These are phyloP conservation scores for Dorcus parallelipipedus DNA, from an alignment of 2,888 invertebrate genomes.

Conservation along the genomic window DNA sequence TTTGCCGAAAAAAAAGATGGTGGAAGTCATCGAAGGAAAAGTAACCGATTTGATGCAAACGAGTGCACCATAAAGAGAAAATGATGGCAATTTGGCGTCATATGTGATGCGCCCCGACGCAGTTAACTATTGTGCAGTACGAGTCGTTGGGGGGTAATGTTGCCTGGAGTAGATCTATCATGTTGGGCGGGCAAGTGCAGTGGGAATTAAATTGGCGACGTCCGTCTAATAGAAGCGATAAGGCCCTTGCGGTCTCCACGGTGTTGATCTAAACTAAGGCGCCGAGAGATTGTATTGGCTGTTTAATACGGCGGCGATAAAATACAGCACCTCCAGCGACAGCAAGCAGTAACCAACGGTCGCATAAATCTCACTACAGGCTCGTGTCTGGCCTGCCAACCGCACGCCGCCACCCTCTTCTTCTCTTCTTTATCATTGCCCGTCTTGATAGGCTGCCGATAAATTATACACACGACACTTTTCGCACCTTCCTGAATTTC, in stretches of 20 bases:
- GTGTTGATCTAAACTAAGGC: slow-evolving; percentile 30
- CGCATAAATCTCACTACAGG: slow-evolving; percentile 43
- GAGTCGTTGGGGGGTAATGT: background rate
- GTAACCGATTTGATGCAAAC: too few relatives aligned
- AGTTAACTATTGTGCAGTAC: too few relatives aligned
- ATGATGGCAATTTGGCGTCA: too few relatives aligned
- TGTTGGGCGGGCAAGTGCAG: slow-evolving; percentile 11
- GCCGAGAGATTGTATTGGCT: slow-evolving; percentile 39
- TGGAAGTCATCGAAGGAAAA: too few relatives aligned
- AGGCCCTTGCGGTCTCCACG: slow-evolving; percentile 11
- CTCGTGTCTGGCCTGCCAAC: slow-evolving; percentile 45
- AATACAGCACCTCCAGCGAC: slow-evolving; percentile 42
- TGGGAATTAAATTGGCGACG: slow-evolving; percentile 19
- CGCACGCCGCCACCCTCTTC: slow-evolving; percentile 35
- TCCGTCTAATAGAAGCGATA: slow-evolving; percentile 18
- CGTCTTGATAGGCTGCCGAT: slow-evolving; percentile 43
- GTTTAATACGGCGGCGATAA: slow-evolving; percentile 42
- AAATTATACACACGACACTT: slow-evolving; percentile 40
- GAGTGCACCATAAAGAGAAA: too few relatives aligned
- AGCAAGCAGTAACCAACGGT: slow-evolving; percentile 40
- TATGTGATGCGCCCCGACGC: too few relatives aligned
- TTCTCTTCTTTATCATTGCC: slow-evolving; percentile 42
- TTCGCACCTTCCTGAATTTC: slow-evolving; percentile 35
- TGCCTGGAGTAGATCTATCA: slow-evolving; percentile 10
- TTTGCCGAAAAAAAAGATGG: too few relatives aligned